Base-by-base conservation (phyloP, 2,888 invertebrate genomes). In the Megastigmus dorsalis region DNA sequence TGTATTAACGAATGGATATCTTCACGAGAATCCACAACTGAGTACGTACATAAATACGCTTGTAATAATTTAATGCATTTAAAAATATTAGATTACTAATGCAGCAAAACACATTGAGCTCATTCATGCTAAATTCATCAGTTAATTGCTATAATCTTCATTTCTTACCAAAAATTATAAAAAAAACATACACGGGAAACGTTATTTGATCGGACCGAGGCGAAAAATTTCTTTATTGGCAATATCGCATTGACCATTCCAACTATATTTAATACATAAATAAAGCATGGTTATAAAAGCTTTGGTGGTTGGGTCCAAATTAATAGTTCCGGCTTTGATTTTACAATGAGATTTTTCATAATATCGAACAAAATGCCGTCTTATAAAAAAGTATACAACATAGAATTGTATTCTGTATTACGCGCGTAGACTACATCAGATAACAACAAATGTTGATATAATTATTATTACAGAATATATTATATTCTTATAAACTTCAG, bases 1-100 rank as follows among this genome's bases (percentile, higher is more conserved):
- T 0, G 90, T 95, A 60, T 83, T 95, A 70, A 94, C 95, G n/a
- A 95, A 95, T 83, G 93, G 93, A 65, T 89, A 92, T 57, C 89
- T 94, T 1, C 89, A 91, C 75, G 90, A 92, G 81, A 89, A 90
- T 79, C 90, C 90, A 79, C 90, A 91, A 52, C 89, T 91, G 82
- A 89, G 94, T 94, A 90, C 92, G 91, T 91, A 84, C 9, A 38
- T 13, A 50, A 60, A 48, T 9, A n/a, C n/a, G 55, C 65, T 65
- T 45, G 59, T 43, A 45, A 43, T 48, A 54, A 72, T 41, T 10
- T 62, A 36, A 57, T 50, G 70, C 73, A 75, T 62, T 73, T 41
- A 33, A 52, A 72, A 43, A 45, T 41, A 45, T 77, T 77, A 68
- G 65, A 68, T 57, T 74, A 74, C 74, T 76, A 78, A 77, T 73